phyloP scores from a whole-genome alignment of 2,888 invertebrate species.

The Andricus curvator region DNA sequence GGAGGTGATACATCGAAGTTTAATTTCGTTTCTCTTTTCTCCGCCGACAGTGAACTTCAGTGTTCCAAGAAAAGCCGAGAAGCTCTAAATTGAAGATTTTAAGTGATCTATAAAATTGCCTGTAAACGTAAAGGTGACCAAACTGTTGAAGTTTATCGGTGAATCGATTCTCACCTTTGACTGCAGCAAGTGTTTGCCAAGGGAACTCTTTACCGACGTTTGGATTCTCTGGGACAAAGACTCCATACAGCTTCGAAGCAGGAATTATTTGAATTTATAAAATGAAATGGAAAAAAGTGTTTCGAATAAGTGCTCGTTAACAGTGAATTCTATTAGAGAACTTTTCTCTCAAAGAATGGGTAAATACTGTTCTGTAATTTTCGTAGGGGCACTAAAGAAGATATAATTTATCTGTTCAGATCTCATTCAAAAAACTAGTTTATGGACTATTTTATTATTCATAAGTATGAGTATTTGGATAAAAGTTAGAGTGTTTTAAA shows the following conservation, averaged over 20 bases:
- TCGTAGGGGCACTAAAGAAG: background rate
- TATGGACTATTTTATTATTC: background rate
- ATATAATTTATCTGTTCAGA: background rate
- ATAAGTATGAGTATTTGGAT: background rate
- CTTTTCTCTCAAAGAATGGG: background rate
- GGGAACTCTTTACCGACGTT: conserved; percentile 18
- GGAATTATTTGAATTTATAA: conserved; percentile 2
- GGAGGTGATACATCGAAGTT: background rate
- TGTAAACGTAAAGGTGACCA: background rate
- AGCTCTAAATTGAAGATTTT: background rate
- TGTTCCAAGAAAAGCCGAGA: conserved; percentile 3
- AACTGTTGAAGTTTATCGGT: background rate
- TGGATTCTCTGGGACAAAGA: conserved; percentile 10
- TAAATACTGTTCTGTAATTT: background rate
- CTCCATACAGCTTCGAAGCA: background rate
- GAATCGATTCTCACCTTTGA: conserved; percentile 6
- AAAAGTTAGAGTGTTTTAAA: background rate
- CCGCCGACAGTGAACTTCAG: background rate
- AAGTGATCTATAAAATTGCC: conserved; percentile 18
- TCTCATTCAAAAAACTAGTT: background rate
- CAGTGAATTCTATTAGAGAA: background rate
- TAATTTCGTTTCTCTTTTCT: background rate
- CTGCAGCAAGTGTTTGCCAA: conserved; percentile 32
- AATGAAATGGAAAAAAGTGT: conserved; percentile 2
- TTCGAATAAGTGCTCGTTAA: background rate